phyloP scores from a whole-genome alignment of 2,113 vertebrate species.

The Sander vitreus region DNA sequence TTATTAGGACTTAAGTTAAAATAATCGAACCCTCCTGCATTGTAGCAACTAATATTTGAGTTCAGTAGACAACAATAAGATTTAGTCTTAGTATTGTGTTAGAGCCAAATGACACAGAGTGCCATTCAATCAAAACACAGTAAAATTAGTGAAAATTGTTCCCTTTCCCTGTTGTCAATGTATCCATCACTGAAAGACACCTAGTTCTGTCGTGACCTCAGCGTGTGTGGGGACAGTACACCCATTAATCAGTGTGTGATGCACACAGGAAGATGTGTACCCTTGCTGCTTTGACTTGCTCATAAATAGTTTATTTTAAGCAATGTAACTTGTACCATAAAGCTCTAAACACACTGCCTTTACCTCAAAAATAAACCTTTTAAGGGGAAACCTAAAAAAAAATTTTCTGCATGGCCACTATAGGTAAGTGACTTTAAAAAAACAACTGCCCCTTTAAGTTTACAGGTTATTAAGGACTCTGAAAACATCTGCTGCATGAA shows the following conservation, averaged over 20 bases:
- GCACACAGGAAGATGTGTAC: background rate
- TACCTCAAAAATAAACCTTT: slow-evolving; percentile 3
- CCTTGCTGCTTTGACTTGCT: background rate
- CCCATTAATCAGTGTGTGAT: slow-evolving; percentile 9
- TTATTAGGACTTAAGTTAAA: too few relatives aligned
- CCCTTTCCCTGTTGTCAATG: background rate
- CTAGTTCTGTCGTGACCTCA: background rate
- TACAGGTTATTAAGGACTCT: background rate
- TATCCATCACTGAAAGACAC: background rate
- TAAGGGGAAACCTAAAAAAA: background rate
- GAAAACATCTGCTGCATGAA: slow-evolving; percentile 8
- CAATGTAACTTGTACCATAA: background rate
- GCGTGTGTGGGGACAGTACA: background rate
- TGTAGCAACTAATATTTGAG: too few relatives aligned
- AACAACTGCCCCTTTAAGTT: background rate
- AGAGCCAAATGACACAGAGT: background rate
- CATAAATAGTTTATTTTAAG: slow-evolving; percentile 3
- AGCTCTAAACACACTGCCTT: background rate
- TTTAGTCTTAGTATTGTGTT: too few relatives aligned
- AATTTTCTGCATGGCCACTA: background rate
- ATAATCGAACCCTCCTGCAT: too few relatives aligned
- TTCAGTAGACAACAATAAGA: background rate
- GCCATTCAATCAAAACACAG: background rate
- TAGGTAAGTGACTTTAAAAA: background rate
- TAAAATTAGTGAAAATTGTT: background rate